phyloP scores from a whole-genome alignment of 2,888 invertebrate species.

The Dryadula phaetusa region DNA sequence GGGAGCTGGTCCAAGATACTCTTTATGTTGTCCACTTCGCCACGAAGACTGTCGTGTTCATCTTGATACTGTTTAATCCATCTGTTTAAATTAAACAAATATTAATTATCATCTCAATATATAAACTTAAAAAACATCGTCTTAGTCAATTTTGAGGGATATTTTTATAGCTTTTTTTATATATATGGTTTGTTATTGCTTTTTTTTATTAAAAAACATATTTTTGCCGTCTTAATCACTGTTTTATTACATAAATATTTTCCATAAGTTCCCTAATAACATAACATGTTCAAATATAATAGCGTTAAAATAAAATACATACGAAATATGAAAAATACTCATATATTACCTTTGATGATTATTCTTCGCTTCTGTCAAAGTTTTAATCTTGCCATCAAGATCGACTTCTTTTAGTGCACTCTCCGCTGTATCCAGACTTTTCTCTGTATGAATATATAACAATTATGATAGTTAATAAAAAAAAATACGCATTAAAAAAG shows the following conservation, averaged over 20 bases:
- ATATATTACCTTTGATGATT: slow-evolving; percentile 83
- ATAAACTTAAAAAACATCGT: no score
- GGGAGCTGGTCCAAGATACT: slow-evolving; percentile 92
- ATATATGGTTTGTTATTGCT: no score
- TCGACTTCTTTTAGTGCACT: slow-evolving; percentile 88
- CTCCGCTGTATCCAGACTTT: slow-evolving; percentile 88
- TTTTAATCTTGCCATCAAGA: slow-evolving; percentile 89
- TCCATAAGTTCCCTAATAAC: no score
- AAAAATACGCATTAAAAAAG: background rate
- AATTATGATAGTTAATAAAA: background rate
- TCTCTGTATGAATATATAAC: slow-evolving; percentile 73
- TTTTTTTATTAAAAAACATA: no score
- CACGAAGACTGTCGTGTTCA: slow-evolving; percentile 87
- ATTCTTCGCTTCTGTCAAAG: slow-evolving; percentile 88
- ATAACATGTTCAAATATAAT: no score
- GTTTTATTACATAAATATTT: no score
- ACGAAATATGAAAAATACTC: background rate
- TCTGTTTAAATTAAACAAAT: slow-evolving; percentile 65
- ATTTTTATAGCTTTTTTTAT: no score
- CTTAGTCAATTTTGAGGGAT: no score
- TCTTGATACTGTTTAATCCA: slow-evolving; percentile 92
- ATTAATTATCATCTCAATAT: background rate
- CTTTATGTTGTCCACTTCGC: slow-evolving; percentile 93
- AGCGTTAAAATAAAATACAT: background rate
- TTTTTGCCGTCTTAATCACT: no score